Conservation (phyloP, 2,113 vertebrate species). For the Pomatostomus ruficeps region DNA sequence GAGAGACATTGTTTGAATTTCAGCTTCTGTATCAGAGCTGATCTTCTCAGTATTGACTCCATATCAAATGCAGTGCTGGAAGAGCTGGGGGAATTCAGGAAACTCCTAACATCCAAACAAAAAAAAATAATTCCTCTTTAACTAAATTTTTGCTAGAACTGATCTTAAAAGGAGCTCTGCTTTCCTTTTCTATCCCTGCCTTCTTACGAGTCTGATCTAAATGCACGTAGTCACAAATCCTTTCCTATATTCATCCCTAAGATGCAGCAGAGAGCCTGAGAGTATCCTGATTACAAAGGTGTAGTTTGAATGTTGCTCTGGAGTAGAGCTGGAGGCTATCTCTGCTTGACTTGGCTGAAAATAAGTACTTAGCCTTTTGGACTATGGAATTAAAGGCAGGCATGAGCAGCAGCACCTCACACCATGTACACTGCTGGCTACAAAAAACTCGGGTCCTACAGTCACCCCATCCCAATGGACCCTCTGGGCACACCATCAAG, state of each 20-base stretch:
- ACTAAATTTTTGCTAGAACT: background rate
- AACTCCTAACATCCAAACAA: background rate
- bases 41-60: background rate
- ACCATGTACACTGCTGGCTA: background rate
- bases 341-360: background rate
- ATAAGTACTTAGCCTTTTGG: conserved; percentile 5
- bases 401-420: background rate
- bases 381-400: conserved; percentile 18
- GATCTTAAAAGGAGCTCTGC: background rate
- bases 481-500: background rate
- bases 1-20: background rate
- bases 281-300: background rate
- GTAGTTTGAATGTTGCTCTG: background rate
- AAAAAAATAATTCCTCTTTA: background rate
- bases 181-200: background rate
- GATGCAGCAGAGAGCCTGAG: background rate
- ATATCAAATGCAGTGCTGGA: background rate
- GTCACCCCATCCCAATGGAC: background rate
- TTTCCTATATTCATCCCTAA: background rate
- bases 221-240: background rate
- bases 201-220: background rate
- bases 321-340: background rate
- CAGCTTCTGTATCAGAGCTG: background rate
- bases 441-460: background rate
- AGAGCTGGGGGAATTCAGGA: background rate